Base-by-base conservation (phyloP, 2,888 invertebrate species). In the Trachelus iudaicus region DNA sequence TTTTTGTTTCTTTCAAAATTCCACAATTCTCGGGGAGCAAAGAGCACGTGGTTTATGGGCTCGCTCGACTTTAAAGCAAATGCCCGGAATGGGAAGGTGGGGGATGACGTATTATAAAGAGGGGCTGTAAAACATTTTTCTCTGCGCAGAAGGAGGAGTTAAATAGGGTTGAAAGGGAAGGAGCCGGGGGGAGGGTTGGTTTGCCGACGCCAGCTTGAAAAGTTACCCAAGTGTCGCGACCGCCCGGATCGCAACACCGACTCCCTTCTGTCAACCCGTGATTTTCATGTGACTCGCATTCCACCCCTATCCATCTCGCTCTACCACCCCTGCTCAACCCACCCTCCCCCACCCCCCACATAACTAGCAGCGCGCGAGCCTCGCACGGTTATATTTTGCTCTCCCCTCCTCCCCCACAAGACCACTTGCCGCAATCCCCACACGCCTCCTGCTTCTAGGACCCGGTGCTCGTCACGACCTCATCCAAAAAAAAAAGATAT, bases 401-500 rank as follows among this genome's bases (percentile, higher is more conserved):
- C 15, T n/a, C 31, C 31, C 31, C n/a, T 13, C 13, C 12, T 13
- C 4, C n/a, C n/a, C 4, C 6, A 2, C 31, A 23, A 23, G 31
- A 71, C 31, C 33, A 31, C 31, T 71, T 9, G 56, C 31, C 71
- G 71, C 71, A 71, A 71, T 71, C 12, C 71, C 71, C 34, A 1
- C 71, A 23, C 71, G 33, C 71, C 2, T 31, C 34, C 31, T 9
- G 13, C 2, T 34, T 71, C 71, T 0, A 12, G 71, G 71, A 31
- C 34, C 79, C 73, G 80, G 81, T 81, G 80, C 79, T 83, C 84
- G 23, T 23, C 56, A 81, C 75, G 78, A 86, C 84, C 77, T 79
- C 77, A 79, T 80, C 81, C 83, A 79, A 83, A 33, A 33, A 83
- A 81, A 80, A 80, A 85, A 84, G 85, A 86, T 87, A 85, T 86